Conservation (phyloP, 2,113 vertebrate genomes). For the Epinephelus lanceolatus region DNA sequence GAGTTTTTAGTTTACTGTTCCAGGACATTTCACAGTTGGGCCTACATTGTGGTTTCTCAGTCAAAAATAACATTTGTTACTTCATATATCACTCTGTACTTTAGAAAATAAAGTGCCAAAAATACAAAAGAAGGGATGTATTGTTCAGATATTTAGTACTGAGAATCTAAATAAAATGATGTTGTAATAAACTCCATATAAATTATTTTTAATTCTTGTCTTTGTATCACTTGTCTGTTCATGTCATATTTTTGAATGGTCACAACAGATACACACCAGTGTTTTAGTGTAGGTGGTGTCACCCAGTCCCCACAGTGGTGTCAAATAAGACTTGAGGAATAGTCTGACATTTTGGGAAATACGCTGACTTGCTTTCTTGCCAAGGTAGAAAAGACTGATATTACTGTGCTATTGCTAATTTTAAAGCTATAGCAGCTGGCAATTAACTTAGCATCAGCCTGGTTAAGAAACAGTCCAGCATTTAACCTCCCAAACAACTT, state of each 20-base stretch:
- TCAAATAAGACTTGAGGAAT: background rate
- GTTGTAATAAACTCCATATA: constrained; percentile 61
- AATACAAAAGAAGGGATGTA: constrained; percentile 7
- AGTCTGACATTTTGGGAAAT: background rate
- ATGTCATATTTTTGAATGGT: background rate
- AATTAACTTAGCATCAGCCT: no score
- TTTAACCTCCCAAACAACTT: no score
- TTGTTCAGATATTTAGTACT: constrained; percentile 32
- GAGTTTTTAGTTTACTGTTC: background rate
- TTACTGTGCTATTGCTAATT: background rate
- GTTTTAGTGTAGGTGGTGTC: background rate
- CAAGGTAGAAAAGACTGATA: background rate
- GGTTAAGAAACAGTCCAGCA: no score
- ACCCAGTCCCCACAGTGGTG: background rate
- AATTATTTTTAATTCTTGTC: constrained; percentile 17
- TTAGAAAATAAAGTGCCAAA: constrained; percentile 61
- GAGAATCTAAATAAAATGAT: constrained; percentile 10
- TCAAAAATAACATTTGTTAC: constrained; percentile 6
- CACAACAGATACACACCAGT: background rate
- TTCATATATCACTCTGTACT: background rate
- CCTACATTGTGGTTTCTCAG: background rate
- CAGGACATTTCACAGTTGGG: constrained; percentile 1
- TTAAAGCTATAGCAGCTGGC: background rate
- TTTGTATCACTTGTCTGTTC: background rate
- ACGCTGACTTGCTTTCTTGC: background rate